Evolutionary conservation across 2,797 vertebrate genomes (phyloP), one percentile per base, ranked within the genome.

Genomic region (Myotis planiceps): DNA sequence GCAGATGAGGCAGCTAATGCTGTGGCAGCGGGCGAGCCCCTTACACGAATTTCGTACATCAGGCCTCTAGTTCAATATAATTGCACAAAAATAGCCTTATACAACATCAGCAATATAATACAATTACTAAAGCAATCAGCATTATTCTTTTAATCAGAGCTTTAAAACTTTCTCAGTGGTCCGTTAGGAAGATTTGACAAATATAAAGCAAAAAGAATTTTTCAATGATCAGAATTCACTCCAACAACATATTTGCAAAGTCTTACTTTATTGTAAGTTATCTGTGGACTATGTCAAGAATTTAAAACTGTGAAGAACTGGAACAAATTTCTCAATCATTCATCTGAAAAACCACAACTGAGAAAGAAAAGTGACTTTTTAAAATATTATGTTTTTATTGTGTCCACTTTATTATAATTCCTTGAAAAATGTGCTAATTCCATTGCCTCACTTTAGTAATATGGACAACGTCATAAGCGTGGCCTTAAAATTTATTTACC

Each of bases 381-480:
- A 45, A 45, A 15, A 29, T 4, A 47, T 23, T 53, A 12, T 79
- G 1, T 25, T 49, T 87, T 88, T 65, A 51, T 79, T 94, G 63
- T 89, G 6, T 84, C 72, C 2, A 69, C 10, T 92, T 89, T 90
- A 92, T 42, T 51, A 42, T 88, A 90, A 68, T 80, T 87, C 27
- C 42, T 29, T 90, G 29, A 84, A 95, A 93, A 84, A 85, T 60
- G 1, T 86, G 21, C 25, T 71, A 3, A 66, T 92, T 90, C 21
- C 9, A 92, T 94, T 87, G 53, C 3, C n/a, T 75, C 23, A 51
- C 10, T 91, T 92, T 9, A 90, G 3, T 93, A 65, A 90, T 66
- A 88, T 21, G 71, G 39, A 78, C 9, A 90, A 13, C 51, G 3
- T 68, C 0, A 47, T 9, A 93, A 5, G 23, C 6, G 16, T 90